These are phyloP conservation scores for Megalops cyprinoides DNA, from an alignment of 2,797 vertebrate genomes.

Conservation along the genomic window DNA sequence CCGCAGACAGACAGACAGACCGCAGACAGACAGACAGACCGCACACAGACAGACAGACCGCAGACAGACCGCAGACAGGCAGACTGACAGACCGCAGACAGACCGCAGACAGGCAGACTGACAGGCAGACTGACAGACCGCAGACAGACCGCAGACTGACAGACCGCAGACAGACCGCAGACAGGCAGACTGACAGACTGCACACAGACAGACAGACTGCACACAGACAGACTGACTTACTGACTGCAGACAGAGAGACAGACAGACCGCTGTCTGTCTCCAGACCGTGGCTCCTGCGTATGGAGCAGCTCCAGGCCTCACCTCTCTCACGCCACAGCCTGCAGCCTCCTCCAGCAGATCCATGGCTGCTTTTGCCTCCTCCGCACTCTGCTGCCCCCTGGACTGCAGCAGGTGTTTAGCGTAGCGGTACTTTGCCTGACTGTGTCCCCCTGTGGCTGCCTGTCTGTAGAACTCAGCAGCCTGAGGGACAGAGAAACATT, in stretches of 20 bases:
- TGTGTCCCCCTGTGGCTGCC: constrained; percentile 80
- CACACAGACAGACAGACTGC: not conserved
- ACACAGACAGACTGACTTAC: too few species aligned
- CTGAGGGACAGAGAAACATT: constrained; percentile 62
- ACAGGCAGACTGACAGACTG: too few species aligned
- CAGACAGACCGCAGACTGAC: not conserved
- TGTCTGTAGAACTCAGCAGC: constrained; percentile 81
- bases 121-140: not conserved
- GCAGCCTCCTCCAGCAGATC: constrained; percentile 79
- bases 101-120: too few species aligned
- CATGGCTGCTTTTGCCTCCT: constrained; percentile 66
- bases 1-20: not conserved
- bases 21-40: not conserved
- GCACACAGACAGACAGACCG: too few species aligned
- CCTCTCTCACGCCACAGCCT: constrained; percentile 80
- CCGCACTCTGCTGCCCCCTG: constrained; percentile 56
- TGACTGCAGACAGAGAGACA: not conserved
- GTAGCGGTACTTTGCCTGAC: constrained; percentile 85
- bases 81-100: not conserved
- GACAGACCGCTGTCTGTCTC: not conserved
- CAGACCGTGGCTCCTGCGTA: not conserved
- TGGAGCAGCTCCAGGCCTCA: constrained; percentile 44
- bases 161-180: not conserved
- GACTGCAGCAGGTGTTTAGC: constrained; percentile 79
- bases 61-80: too few species aligned